A percentile compares a stretch with the other conserved stretches of the same genome.
Conservation (phyloP, 2,888 invertebrate genomes). For the Azorinus chamasolen region DNA sequence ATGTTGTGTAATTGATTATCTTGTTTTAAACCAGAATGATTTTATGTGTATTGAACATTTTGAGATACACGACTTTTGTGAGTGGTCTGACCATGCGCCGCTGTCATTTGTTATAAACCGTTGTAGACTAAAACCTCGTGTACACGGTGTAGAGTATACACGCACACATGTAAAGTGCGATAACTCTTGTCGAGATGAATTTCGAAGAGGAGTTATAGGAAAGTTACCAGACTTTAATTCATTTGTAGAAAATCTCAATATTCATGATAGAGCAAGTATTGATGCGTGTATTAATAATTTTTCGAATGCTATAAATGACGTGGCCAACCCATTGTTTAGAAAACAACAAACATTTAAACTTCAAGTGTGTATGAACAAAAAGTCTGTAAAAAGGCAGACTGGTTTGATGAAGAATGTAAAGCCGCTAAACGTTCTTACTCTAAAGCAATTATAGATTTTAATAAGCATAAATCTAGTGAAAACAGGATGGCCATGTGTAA, state of each 20-base stretch:
- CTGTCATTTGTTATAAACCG: not conserved
- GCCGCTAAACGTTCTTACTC: not conserved
- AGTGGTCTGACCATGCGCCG: conserved; percentile 7
- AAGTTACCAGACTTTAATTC: conserved; percentile 13
- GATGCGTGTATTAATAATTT: conserved; percentile 7
- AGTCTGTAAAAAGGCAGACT: not conserved
- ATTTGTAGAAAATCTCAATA: not conserved
- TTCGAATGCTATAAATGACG: not conserved
- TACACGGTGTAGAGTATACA: no score
- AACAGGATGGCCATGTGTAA: conserved; percentile 1
- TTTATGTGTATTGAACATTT: not conserved
- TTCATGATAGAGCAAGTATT: not conserved
- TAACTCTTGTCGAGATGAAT: not conserved
- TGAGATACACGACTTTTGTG: not conserved
- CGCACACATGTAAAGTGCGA: no score
- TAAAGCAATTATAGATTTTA: conserved; percentile 3
- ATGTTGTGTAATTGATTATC: conserved; percentile 2
- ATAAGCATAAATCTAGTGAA: not conserved
- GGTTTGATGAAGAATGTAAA: conserved; percentile 16
- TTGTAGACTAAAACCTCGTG: no score
- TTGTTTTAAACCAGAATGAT: not conserved
- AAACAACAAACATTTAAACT: not conserved
- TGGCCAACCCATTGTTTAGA: conserved; percentile 13
- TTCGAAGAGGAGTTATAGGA: not conserved
- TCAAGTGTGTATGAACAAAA: no score